A percentile compares a stretch with the other conserved stretches of the same genome.
Evolutionary conservation across 2,113 vertebrate genomes (phyloP).

Genomic region (Narcine bancroftii): DNA sequence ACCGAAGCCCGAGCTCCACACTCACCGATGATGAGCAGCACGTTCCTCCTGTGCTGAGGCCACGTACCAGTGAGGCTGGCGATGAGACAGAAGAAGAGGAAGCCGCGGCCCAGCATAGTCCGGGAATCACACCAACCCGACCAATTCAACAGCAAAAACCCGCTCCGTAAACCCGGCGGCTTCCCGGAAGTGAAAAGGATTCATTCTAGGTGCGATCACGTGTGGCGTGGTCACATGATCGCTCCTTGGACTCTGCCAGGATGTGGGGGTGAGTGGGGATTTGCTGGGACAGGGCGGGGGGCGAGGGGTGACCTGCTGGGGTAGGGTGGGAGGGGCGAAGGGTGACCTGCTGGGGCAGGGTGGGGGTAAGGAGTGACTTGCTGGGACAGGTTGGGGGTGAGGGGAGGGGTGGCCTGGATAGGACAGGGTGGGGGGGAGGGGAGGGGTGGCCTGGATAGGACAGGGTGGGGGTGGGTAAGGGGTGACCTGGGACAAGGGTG

Average conservation of each 20-base stretch:
- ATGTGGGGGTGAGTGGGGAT: background rate
- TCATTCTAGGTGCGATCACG: background rate
- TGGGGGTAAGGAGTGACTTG: too few relatives aligned
- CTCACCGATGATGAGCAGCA: slow-evolving; percentile 64
- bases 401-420: too few relatives aligned
- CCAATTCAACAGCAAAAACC: too few relatives aligned
- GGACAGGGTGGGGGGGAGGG: too few relatives aligned
- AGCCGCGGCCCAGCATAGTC: too few relatives aligned
- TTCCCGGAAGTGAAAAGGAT: background rate
- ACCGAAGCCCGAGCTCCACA: background rate
- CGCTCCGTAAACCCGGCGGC: background rate
- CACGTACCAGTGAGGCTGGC: background rate
- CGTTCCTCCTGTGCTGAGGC: slow-evolving; percentile 49
- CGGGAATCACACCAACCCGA: background rate
- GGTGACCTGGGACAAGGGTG: too few relatives aligned
- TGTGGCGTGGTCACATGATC: background rate
- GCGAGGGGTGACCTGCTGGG: background rate
- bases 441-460: too few relatives aligned
- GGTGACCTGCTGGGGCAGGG: too few relatives aligned
- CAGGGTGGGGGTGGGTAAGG: too few relatives aligned
- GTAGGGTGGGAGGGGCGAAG: background rate
- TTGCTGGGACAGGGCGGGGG: background rate
- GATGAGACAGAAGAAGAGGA: background rate
- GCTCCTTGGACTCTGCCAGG: too few relatives aligned
- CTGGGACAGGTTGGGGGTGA: too few relatives aligned